Conservation (phyloP, 2,113 vertebrate genomes). For the Okapia johnstoni region DNA sequence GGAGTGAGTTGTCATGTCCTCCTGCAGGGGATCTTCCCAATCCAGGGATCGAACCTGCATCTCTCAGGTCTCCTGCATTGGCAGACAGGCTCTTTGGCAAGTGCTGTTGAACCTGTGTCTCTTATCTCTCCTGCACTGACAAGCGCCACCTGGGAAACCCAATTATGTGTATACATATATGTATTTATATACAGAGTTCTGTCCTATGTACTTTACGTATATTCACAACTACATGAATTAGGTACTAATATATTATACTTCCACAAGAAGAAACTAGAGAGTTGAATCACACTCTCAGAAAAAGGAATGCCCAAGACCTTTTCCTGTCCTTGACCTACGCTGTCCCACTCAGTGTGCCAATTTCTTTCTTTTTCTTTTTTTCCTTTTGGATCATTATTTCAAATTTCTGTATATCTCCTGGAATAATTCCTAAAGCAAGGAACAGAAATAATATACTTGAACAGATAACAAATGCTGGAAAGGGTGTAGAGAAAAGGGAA, state of each 20-base stretch:
- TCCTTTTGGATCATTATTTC: background rate
- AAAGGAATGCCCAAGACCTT: background rate
- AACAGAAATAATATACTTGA: background rate
- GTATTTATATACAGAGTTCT: background rate
- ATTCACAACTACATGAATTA: background rate
- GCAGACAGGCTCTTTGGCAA: background rate
- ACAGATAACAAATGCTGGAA: background rate
- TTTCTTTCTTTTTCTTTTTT: background rate
- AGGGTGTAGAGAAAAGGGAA: background rate
- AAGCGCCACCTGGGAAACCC: background rate
- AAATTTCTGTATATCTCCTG: background rate
- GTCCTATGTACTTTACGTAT: background rate
- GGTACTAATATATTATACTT: background rate
- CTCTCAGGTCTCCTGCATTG: background rate
- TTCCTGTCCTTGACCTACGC: too few species aligned
- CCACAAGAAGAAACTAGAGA: background rate
- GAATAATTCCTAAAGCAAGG: background rate
- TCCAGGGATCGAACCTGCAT: background rate
- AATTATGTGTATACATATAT: background rate
- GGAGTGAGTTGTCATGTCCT: background rate
- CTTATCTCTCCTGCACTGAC: background rate
- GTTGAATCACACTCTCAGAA: background rate
- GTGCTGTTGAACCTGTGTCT: background rate
- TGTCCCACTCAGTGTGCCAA: fast-evolving
- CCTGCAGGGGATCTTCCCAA: background rate